phyloP scores from a whole-genome alignment of 2,113 vertebrate genomes.

The Rhynchopsitta pachyrhyncha region DNA sequence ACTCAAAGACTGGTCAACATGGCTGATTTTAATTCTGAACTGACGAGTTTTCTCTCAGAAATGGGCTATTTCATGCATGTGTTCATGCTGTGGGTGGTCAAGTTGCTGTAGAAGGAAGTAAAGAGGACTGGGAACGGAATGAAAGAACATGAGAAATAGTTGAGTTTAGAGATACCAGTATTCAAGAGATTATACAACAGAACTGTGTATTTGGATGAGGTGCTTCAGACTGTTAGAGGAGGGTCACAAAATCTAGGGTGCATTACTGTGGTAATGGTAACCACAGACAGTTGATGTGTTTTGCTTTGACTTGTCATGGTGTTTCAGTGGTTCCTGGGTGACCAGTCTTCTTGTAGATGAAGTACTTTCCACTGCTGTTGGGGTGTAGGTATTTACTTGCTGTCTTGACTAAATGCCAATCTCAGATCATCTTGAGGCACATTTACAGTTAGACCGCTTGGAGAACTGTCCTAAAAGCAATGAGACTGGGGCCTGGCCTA shows the following conservation, averaged over 20 bases:
- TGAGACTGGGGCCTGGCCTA: background rate
- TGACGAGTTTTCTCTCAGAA: background rate
- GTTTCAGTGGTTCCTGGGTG: background rate
- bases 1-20: background rate
- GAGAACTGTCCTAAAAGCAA: background rate
- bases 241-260: background rate
- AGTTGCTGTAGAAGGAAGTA: background rate
- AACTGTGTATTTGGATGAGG: background rate
- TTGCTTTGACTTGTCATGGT: background rate
- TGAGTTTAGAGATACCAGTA: background rate
- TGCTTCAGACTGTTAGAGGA: background rate
- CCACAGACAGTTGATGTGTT: background rate
- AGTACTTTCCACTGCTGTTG: background rate
- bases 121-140: background rate
- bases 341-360: background rate
- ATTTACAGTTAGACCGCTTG: background rate
- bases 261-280: background rate
- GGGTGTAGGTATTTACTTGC: background rate
- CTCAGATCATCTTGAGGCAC: background rate
- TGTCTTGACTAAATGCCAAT: background rate
- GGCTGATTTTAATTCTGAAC: background rate
- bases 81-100: background rate
- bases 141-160: background rate
- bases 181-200: background rate
- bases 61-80: background rate